A percentile compares a stretch with the other conserved stretches of the same genome.
phyloP scores from a whole-genome alignment of 92 coral and sea anemone genomes.

The Porites rus region DNA sequence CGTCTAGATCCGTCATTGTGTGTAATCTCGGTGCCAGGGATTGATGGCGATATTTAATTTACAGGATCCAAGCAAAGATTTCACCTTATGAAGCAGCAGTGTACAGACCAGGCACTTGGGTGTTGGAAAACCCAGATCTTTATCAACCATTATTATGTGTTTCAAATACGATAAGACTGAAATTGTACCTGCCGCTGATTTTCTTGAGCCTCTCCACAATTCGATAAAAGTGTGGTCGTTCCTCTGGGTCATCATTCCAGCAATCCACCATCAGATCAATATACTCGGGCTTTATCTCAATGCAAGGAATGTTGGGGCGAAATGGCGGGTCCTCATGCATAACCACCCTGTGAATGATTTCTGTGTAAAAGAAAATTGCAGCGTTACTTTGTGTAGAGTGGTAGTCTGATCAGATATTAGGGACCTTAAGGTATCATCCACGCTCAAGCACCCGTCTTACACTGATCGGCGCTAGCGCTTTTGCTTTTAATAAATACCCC shows the following conservation, averaged over 20 bases:
- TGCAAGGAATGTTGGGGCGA: constrained; percentile 60
- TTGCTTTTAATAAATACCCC: no score
- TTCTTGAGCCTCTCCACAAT: constrained; percentile 62
- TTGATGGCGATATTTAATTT: no score
- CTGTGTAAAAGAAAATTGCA: constrained; percentile 21
- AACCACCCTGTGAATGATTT: constrained; percentile 79
- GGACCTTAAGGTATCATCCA: background rate
- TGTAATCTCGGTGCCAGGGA: no score
- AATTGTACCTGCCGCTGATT: constrained; percentile 55
- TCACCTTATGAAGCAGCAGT: no score
- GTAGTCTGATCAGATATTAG: background rate
- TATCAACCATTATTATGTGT: background rate
- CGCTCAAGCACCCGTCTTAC: no score
- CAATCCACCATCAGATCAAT: constrained; percentile 70
- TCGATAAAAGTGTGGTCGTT: constrained; percentile 70
- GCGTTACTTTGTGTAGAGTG: background rate
- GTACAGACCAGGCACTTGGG: no score
- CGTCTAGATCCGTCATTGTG: no score
- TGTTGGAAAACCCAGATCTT: background rate
- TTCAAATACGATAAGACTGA: background rate
- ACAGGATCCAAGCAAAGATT: no score
- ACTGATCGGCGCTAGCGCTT: no score
- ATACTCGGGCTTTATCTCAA: constrained; percentile 59
- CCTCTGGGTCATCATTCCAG: constrained; percentile 75
- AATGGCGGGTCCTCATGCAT: constrained; percentile 76